Evolutionary conservation across 2,888 invertebrate genomes (phyloP).

Genomic region (Ernsta delagoae): DNA sequence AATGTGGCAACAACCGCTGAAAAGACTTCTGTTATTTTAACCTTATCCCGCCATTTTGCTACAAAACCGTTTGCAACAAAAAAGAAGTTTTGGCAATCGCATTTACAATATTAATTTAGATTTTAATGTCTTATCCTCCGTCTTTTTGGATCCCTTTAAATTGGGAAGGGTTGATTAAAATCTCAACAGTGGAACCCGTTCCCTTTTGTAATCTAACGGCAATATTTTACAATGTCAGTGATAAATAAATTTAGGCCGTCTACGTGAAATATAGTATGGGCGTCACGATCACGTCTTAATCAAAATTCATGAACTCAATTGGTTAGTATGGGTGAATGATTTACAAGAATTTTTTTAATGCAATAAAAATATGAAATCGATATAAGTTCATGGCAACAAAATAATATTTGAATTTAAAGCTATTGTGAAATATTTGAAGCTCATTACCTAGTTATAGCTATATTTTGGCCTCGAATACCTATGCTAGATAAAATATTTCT

Average conservation of each 20-base stretch:
- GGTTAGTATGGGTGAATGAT: neutral
- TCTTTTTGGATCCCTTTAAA: constrained; percentile 10
- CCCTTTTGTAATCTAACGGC: constrained; percentile 4
- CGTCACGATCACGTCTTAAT: constrained; percentile 5
- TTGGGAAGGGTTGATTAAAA: constrained; percentile 8
- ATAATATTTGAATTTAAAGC: no score
- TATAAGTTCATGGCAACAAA: no score
- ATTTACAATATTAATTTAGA: neutral
- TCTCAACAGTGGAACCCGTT: neutral
- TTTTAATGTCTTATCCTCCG: neutral
- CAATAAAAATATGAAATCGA: no score
- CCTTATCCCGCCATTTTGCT: no score
- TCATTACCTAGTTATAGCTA: no score
- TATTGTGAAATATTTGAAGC: no score
- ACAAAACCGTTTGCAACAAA: no score
- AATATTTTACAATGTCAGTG: constrained; percentile 9
- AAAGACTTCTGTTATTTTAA: no score
- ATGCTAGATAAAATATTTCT: no score
- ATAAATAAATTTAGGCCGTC: constrained; percentile 6
- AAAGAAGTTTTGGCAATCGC: neutral
- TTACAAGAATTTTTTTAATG: no score
- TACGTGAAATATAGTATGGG: constrained; percentile 6
- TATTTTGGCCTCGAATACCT: no score
- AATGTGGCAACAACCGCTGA: no score
- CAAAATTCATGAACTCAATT: neutral